Percentiles rank a stretch among this genome's conserved stretches.
phyloP scores from a whole-genome alignment of 2,888 invertebrate genomes.

The Busseola fusca region DNA sequence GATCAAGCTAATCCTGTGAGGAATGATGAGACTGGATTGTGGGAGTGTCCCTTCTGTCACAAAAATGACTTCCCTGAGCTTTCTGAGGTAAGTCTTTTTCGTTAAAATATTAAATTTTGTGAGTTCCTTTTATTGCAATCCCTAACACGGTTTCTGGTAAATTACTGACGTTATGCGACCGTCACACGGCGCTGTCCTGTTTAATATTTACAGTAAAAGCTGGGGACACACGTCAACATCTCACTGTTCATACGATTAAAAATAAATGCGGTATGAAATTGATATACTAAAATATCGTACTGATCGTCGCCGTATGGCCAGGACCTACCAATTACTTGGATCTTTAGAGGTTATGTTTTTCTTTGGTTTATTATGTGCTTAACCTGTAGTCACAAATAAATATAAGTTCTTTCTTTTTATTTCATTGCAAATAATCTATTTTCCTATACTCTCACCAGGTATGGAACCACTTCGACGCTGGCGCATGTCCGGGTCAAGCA shows the following conservation, averaged over 20 bases:
- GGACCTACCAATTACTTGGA: background rate
- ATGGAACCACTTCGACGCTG: constrained; percentile 99
- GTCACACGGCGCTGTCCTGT: background rate
- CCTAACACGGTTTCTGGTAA: background rate
- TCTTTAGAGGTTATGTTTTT: background rate
- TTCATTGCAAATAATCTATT: background rate
- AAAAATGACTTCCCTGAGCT: constrained; percentile 98
- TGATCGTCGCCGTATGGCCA: background rate
- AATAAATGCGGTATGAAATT: background rate
- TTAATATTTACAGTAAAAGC: background rate
- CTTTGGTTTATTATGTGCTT: background rate
- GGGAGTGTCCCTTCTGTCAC: constrained; percentile 99
- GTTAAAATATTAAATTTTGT: background rate
- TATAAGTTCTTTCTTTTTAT: background rate
- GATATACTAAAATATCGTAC: background rate
- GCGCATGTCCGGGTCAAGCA: constrained; percentile 98
- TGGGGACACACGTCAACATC: background rate
- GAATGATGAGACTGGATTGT: constrained; percentile 97
- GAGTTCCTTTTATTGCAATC: background rate
- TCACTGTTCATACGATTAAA: too few relatives aligned
- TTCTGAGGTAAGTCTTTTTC: constrained; percentile 90
- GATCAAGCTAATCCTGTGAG: constrained; percentile 98
- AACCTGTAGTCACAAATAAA: background rate
- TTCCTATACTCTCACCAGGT: constrained; percentile 85
- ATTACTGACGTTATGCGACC: background rate